Percentiles rank a stretch among this genome's conserved stretches.
phyloP scores from a whole-genome alignment of 2,113 vertebrate species.

The Strix aluco region DNA sequence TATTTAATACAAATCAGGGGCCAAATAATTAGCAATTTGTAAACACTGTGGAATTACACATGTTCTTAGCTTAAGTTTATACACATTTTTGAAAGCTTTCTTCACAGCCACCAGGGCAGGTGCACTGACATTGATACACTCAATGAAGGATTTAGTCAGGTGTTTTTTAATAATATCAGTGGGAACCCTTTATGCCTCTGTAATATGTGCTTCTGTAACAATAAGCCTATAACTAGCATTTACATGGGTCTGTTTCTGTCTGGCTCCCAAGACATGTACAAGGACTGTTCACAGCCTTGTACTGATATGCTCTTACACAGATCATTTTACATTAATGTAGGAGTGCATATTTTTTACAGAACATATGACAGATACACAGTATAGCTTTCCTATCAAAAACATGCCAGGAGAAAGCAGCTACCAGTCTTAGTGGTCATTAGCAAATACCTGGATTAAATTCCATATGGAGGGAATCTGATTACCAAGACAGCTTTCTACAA shows the following conservation, averaged over 20 bases:
- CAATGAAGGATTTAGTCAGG: not conserved
- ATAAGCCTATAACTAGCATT: not conserved
- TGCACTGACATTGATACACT: not conserved
- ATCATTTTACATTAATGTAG: not conserved
- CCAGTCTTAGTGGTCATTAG: not conserved
- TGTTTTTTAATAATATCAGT: not conserved
- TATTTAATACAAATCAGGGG: not conserved
- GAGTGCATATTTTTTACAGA: not conserved
- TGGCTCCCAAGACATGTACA: not conserved
- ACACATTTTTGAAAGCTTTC: not conserved
- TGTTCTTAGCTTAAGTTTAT: not conserved
- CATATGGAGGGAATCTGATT: not conserved
- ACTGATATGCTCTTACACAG: not conserved
- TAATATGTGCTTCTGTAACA: not conserved
- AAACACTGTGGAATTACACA: not conserved
- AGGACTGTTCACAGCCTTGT: not conserved
- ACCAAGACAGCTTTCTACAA: slow-evolving; percentile 1
- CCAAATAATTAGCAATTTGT: not conserved
- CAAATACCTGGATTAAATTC: slow-evolving; percentile 50
- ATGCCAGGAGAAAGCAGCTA: not conserved
- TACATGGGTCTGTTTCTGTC: not conserved
- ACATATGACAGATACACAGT: not conserved
- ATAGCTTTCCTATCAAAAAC: not conserved
- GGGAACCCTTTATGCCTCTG: not conserved
- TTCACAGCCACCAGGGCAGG: not conserved